phyloP scores from a whole-genome alignment of 2,888 invertebrate species.

The Linnaemya tessellans region DNA sequence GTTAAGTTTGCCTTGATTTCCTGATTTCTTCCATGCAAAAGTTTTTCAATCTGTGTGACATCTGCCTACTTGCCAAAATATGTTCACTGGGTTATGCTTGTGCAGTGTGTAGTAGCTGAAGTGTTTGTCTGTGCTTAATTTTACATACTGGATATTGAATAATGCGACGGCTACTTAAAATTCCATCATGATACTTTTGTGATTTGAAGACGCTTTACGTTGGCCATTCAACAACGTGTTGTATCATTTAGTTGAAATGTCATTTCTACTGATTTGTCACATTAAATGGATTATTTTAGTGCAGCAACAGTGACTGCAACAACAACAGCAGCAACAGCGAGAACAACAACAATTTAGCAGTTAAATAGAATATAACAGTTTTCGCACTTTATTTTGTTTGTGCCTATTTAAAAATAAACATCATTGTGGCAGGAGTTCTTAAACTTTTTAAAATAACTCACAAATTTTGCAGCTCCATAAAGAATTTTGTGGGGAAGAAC shows the following conservation, averaged over 20 bases:
- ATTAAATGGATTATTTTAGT: slow-evolving; percentile 71
- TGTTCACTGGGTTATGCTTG: not conserved
- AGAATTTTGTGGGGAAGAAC: too few relatives aligned
- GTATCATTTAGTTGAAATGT: slow-evolving; percentile 68
- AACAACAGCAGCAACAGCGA: slow-evolving; percentile 6
- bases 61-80: not conserved
- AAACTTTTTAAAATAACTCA: not conserved
- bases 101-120: not conserved
- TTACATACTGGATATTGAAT: slow-evolving; percentile 45
- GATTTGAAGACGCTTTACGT: slow-evolving; percentile 60
- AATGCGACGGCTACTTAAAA: slow-evolving; percentile 63
- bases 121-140: not conserved
- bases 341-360: not conserved
- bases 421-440: slow-evolving; percentile 8
- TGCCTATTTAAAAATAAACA: not conserved
- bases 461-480: too few relatives aligned
- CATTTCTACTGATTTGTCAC: slow-evolving; percentile 71
- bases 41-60: too few relatives aligned
- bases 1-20: too few relatives aligned
- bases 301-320: slow-evolving; percentile 22
- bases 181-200: slow-evolving; percentile 67
- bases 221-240: slow-evolving; percentile 40
- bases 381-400: slow-evolving; percentile 71
- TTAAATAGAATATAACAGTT: slow-evolving; percentile 72
- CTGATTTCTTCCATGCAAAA: too few relatives aligned